Base-by-base conservation (phyloP, 2,888 invertebrate species). In the Heliconius erato region DNA sequence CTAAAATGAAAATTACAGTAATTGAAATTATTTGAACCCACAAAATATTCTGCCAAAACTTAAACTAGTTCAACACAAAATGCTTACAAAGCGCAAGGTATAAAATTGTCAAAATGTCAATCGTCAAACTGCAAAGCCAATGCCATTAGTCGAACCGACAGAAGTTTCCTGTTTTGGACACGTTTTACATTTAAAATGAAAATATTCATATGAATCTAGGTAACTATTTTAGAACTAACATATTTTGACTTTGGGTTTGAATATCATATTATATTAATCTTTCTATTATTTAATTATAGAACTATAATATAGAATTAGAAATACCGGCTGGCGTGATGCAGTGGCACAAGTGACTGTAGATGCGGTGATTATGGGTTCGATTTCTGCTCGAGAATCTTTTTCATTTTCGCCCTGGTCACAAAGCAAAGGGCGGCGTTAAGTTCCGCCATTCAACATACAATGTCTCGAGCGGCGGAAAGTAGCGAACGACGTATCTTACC, bases 81-180 rank as follows among this genome's bases (percentile, higher is more conserved):
- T 74, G 63, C 72, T 74, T 26, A 44, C 65, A 82, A 67, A 77
- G 54, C 19, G 82, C 78, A 68, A 16, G 32, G 80, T 74, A 76
- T 76, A 79, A 77, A 80, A 72, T 74, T 79, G 83, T 83, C 83
- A 81, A 82, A n/a, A 40, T 69, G 83, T 83, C 83, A 81, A 54
- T 44, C 32, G 80, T 80, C 74, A 44, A 63, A 69, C 59, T 28
- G 67, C 28, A 67, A 16, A 28, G 67, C 28, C 67, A 67, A 67
- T 81, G 81, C 83, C 63, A 82, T 80, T 80, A 81, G 74, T 77
- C 59, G 44, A 49, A 28, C 74, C 72, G 16, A 44, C 63, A 44
- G n/a, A 65, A 49, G 74, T 74, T 80, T 74, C 74, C 80, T 74
- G 80, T 14, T 65, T 59, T 65, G 63, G 79, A 28, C 44, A 32